Evolutionary conservation across 2,797 vertebrate genomes (phyloP), one percentile per base, ranked within the genome.

Genomic region (Cynodonichthys magdalenae): DNA sequence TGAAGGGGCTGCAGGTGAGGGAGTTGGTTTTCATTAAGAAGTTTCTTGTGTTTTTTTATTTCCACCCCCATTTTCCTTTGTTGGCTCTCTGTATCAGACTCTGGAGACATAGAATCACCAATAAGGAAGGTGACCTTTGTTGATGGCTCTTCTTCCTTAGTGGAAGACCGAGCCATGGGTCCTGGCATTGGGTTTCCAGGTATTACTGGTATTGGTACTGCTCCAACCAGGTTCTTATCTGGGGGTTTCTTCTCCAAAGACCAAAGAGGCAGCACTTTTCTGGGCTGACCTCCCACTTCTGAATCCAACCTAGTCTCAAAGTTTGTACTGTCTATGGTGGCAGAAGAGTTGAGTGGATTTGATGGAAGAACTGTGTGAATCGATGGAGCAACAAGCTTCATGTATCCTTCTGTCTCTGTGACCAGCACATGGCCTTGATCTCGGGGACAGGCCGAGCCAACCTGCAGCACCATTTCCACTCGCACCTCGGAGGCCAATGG

Each of bases 41-140:
- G 87, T 39, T 92, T 94, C 88, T 90, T 94, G 87, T 96, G 94
- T 82, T 94, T 95, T 50, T 76, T 91, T 20, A 96, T 90, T 63
- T 96, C 95, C 80, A 96, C 92, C 59, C 87, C 94, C 75, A 97
- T 90, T 19, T 90, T 94, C 79, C 92, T 92, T 51, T 94, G 92
- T n/a, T 95, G 84, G 64, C 95, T 93, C 67, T 99, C 97, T 1
- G 95, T 96, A 92, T 99, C 98, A 1, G 98, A 99, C 48, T 99
- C 98, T 0, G 98, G 98, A 2, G 97, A 99, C 96, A 98, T 95
- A 49, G 97, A 98, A 83, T 97, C 96, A 4, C 98, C 98, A 1
- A 99, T 99, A 69, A 97, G 95, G 86, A 99, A 99, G 44, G 95
- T 98, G 83, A 99, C 98, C 83, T 97, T 99, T 15, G 93, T 89